Conservation (phyloP, 2,797 vertebrate genomes). For the Rhinoraja longicauda region DNA sequence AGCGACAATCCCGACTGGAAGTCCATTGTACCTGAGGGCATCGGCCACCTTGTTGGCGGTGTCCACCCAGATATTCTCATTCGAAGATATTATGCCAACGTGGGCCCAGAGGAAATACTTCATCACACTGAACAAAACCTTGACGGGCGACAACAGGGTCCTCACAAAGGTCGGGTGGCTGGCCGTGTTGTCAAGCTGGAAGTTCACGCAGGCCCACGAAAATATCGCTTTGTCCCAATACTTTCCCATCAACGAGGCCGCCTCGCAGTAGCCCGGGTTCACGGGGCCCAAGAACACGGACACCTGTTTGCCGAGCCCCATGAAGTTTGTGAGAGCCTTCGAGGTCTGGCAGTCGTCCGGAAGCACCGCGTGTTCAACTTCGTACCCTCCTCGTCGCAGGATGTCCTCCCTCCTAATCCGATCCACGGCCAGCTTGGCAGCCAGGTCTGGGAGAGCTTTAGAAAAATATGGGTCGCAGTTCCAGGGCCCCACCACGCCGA, state of each 20-base stretch:
- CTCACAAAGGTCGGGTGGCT: slow-evolving; percentile 60
- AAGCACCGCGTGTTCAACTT: slow-evolving; percentile 57
- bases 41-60: slow-evolving; percentile 57
- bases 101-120: slow-evolving; percentile 70
- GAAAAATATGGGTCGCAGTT: slow-evolving; percentile 61
- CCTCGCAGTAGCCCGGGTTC: slow-evolving; percentile 67
- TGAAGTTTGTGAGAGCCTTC: slow-evolving; percentile 61
- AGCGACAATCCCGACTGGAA: slow-evolving; percentile 59
- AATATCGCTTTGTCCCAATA: slow-evolving; percentile 68
- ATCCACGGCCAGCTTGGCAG: slow-evolving; percentile 56
- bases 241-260: slow-evolving; percentile 62
- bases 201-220: slow-evolving; percentile 62
- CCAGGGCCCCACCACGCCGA: slow-evolving; percentile 69
- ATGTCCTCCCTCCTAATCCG: slow-evolving; percentile 58
- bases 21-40: slow-evolving; percentile 59
- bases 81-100: slow-evolving; percentile 63
- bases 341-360: slow-evolving; percentile 65
- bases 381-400: slow-evolving; percentile 54
- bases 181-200: slow-evolving; percentile 55
- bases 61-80: slow-evolving; percentile 67
- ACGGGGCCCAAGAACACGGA: slow-evolving; percentile 61
- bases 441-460: slow-evolving; percentile 56
- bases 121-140: slow-evolving; percentile 60
- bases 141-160: slow-evolving; percentile 54
- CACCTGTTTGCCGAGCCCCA: slow-evolving; percentile 54